phyloP scores from a whole-genome alignment of 2,797 vertebrate species.

The Austrolebias charrua region DNA sequence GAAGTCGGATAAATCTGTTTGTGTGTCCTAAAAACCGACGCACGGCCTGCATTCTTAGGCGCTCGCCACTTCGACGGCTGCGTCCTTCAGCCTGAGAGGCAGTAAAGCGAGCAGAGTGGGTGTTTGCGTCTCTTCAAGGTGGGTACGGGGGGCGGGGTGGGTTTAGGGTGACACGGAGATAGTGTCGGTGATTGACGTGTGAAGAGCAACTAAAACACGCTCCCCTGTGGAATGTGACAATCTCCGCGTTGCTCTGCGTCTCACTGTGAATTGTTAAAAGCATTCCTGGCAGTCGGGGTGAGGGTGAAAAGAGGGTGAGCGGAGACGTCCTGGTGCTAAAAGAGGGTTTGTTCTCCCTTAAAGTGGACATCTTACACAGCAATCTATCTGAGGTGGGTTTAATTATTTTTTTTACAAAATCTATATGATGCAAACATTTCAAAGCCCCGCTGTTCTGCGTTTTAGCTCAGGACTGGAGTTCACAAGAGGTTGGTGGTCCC shows the following conservation, averaged over 20 bases:
- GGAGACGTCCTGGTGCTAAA: conserved; percentile 61
- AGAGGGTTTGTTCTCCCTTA: conserved; percentile 64
- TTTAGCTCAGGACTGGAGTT: conserved; percentile 47
- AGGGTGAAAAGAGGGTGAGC: conserved; percentile 65
- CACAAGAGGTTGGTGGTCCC: conserved; percentile 67
- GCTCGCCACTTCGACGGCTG: conserved; percentile 74
- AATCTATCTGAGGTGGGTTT: neutral
- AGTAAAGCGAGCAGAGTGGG: conserved; percentile 45
- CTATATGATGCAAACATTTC: conserved; percentile 1
- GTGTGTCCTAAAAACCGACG: conserved; percentile 56
- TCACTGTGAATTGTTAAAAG: conserved; percentile 77
- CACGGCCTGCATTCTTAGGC: conserved; percentile 63
- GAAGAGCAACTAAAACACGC: conserved; percentile 76
- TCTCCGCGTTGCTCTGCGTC: conserved; percentile 74
- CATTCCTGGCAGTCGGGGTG: conserved; percentile 76
- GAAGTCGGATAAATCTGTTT: conserved; percentile 65
- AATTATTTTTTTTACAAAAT: neutral
- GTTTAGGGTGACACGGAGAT: conserved; percentile 73
- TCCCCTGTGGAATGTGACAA: conserved; percentile 77
- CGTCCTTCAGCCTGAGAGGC: conserved; percentile 63
- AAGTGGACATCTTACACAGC: conserved; percentile 46
- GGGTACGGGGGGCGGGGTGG: conserved; percentile 25
- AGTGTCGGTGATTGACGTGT: conserved; percentile 79
- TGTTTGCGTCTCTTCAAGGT: conserved; percentile 60
- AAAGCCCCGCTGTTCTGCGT: conserved; percentile 22